A percentile compares a stretch with the other conserved stretches of the same genome.
Conservation (phyloP, 2,888 invertebrate genomes). For the Poecilobothrus nobilitatus region DNA sequence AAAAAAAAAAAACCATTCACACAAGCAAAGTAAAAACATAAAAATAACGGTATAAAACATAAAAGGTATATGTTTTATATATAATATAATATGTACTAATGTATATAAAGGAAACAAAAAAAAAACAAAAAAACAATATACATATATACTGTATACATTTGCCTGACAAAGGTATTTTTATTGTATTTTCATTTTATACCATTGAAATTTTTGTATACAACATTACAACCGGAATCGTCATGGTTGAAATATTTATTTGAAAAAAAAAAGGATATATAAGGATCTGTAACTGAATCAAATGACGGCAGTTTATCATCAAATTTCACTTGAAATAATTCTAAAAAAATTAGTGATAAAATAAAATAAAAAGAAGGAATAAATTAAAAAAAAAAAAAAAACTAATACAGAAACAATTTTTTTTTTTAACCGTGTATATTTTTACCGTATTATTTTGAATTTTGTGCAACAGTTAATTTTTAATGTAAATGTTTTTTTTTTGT, state of each 20-base stretch:
- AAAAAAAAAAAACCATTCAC: neutral
- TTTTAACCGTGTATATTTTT: too few relatives aligned
- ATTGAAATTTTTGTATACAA: neutral
- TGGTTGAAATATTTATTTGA: too few relatives aligned
- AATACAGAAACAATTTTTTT: too few relatives aligned
- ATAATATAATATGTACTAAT: neutral
- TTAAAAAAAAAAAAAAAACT: neutral
- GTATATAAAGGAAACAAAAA: neutral
- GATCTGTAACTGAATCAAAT: slow-evolving; percentile 4
- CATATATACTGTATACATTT: neutral
- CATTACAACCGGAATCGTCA: neutral
- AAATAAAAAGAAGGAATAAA: neutral
- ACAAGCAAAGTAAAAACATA: neutral
- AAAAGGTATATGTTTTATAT: too few relatives aligned
- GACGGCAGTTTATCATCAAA: slow-evolving; percentile 7
- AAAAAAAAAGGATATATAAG: slow-evolving; percentile 8
- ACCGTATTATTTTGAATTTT: neutral
- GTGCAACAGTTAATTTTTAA: neutral
- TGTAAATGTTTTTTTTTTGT: neutral
- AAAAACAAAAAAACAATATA: neutral
- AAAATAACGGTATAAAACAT: neutral
- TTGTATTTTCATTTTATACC: neutral
- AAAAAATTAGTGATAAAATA: neutral
- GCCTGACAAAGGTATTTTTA: neutral
- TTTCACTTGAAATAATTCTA: neutral